Base-by-base conservation (phyloP, 2,797 vertebrate genomes). In the Xiphophorus birchmanni region DNA sequence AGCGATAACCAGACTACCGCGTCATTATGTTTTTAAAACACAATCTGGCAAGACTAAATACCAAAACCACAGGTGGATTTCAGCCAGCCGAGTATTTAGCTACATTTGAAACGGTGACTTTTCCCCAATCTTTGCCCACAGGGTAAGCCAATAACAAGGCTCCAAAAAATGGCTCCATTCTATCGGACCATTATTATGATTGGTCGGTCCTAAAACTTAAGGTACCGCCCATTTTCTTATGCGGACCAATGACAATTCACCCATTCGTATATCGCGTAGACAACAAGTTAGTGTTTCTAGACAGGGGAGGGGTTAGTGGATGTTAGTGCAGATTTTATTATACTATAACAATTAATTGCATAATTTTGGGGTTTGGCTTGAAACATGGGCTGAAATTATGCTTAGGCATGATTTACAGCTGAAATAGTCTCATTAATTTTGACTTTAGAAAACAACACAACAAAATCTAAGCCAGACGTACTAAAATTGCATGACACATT, bases 81-180 rank as follows among this genome's bases (percentile, higher is more conserved):
- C 2, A 15, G 32, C 69, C 75, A 88, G 44, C 37, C 21, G 5
- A 48, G 2, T 44, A 45, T 44, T 17, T 29, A 54, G 74, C 78
- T 82, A 17, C 29, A 9, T 47, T 75, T 5, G 12, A 44, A 12
- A 45, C 21, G 11, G 44, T 44, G 35, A 58, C 6, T 65, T 74
- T 56, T 75, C 79, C 56, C 29, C 78, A 88, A 76, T 50, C 56
- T 82, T 79, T 56, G 35, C 74, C 79, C 73, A 26, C 29, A 15
- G 7, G 2, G 26, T 44, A 32, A 78, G 78, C 96, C 95, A 96
- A 95, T 96, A 18, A 80, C 1, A 85, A 37, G 42, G 47, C 60
- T 63, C 23, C 26, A 60, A 32, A 52, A 71, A 40, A 86, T 93
- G 88, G 79, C 56, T 83, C 84, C 86, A 91, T 86, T 60, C 6